Evolutionary conservation across 2,888 invertebrate species (phyloP).

Genomic region (Phymatocera aterrima): DNA sequence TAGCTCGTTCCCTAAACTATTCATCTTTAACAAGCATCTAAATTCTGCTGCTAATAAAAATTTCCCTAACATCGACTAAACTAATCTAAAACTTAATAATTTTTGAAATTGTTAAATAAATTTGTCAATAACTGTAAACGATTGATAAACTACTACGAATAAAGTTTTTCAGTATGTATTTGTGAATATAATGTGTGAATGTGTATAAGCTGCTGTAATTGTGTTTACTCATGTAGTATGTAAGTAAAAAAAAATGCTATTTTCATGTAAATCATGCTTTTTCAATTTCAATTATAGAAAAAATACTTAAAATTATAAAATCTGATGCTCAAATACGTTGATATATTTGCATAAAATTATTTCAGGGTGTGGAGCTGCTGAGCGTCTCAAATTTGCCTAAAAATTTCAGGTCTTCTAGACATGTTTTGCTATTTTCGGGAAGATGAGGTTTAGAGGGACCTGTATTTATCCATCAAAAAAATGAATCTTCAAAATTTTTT

Average conservation of each 20-base stretch:
- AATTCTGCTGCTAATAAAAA: not conserved
- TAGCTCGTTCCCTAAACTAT: conserved; percentile 2
- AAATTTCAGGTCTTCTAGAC: no score
- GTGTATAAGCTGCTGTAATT: not conserved
- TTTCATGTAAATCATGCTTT: conserved; percentile 34
- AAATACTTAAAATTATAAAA: conserved; percentile 8
- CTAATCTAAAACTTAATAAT: not conserved
- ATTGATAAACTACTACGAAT: not conserved
- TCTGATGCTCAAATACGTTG: not conserved
- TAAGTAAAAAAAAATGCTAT: not conserved
- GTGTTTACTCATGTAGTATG: conserved; percentile 8
- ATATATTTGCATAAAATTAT: no score
- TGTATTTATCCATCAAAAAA: no score
- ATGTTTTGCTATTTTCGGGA: no score
- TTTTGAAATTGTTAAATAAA: not conserved
- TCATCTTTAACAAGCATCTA: conserved; percentile 9
- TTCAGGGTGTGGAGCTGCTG: no score
- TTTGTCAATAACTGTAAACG: not conserved
- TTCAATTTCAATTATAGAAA: conserved; percentile 31
- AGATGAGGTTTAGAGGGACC: no score
- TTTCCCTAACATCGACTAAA: not conserved
- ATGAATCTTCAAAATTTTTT: no score
- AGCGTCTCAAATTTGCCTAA: no score
- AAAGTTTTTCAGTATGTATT: not conserved
- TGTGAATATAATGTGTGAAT: not conserved